Evolutionary conservation across 2,113 vertebrate genomes (phyloP).

Genomic region (Vicugna pacos): DNA sequence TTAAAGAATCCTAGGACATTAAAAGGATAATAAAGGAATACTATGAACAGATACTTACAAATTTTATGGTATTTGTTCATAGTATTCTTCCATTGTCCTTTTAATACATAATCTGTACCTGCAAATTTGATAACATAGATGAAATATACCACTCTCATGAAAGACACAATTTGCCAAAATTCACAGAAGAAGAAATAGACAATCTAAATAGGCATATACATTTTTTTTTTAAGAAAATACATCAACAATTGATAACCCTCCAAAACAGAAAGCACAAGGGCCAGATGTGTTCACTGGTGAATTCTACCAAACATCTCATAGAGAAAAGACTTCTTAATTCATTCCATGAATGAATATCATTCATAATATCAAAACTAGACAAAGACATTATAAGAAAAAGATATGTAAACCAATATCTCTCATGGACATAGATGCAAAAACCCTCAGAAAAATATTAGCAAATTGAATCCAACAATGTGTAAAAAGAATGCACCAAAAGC

Average conservation of each 20-base stretch:
- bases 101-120: too few species aligned
- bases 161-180: background rate
- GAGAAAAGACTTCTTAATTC: too few species aligned
- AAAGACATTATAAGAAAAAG: too few species aligned
- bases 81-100: too few species aligned
- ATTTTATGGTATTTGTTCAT: too few species aligned
- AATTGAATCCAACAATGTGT: too few species aligned
- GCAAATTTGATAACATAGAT: background rate
- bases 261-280: background rate
- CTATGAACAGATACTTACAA: background rate
- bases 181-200: background rate
- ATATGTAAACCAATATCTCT: too few species aligned
- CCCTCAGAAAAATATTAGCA: too few species aligned
- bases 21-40: background rate
- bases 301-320: background rate
- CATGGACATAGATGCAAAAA: too few species aligned
- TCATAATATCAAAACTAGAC: too few species aligned
- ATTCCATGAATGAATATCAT: too few species aligned
- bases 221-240: background rate
- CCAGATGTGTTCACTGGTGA: background rate
- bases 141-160: background rate
- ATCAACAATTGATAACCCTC: background rate
- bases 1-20: background rate
- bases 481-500: too few species aligned
- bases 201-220: background rate